Percentiles rank a stretch among this genome's conserved stretches.
Conservation (phyloP, 2,888 invertebrate species). For the Papilio elwesi region DNA sequence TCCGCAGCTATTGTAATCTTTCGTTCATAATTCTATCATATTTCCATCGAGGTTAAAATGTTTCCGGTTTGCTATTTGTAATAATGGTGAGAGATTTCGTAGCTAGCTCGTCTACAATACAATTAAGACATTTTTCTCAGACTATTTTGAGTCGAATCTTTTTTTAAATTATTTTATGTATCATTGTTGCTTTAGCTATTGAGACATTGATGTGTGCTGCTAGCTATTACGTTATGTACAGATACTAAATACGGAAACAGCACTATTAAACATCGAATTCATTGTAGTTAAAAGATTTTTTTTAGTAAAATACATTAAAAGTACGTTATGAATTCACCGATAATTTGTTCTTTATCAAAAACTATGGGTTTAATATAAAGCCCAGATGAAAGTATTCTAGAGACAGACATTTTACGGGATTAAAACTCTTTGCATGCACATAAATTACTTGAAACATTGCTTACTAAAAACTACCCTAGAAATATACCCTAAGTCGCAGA, state of each 20-base stretch:
- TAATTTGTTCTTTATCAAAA: too few species aligned
- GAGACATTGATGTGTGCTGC: background rate
- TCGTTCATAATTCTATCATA: too few species aligned
- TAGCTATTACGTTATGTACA: background rate
- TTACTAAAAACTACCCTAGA: too few species aligned
- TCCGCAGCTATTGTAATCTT: too few species aligned
- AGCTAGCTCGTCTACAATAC: background rate
- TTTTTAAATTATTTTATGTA: constrained; percentile 1
- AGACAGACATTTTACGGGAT: too few species aligned
- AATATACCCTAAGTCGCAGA: too few species aligned
- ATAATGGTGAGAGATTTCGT: background rate
- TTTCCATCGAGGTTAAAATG: constrained; percentile 1
- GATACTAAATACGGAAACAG: background rate
- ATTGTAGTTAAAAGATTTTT: background rate
- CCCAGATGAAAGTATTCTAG: too few species aligned
- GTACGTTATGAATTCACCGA: too few species aligned
- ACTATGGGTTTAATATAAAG: too few species aligned
- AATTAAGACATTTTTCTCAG: constrained; percentile 6
- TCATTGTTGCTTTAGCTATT: background rate
- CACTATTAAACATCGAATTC: background rate
- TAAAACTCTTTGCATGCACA: too few species aligned
- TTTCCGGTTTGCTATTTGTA: constrained; percentile 4
- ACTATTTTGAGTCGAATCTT: background rate
- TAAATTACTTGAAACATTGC: too few species aligned
- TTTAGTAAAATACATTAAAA: too few species aligned